Evolutionary conservation across 2,113 vertebrate genomes (phyloP), one percentile per base, ranked within the genome.

Genomic region (Scytalopus superciliaris): DNA sequence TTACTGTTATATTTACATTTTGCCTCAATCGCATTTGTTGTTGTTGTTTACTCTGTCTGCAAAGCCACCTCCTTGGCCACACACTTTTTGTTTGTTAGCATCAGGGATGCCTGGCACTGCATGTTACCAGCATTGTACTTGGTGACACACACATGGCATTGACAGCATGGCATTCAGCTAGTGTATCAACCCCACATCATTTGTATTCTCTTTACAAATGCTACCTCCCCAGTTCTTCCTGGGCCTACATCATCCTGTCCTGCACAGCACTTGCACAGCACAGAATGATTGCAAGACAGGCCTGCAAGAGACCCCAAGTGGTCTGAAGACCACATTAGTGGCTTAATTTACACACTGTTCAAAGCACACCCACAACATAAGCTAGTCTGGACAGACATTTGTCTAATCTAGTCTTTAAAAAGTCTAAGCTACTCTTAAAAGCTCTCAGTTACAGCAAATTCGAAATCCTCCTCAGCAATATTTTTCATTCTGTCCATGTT

Each of bases 341-440:
- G 56, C 73, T 95, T 90, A 84, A 60, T 47, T 86, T 75, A 44
- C 50, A 52, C 67, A 40, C 47, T 67, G 60, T 60, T 75, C 72
- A 77, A 86, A 90, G 45, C 57, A 56, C 17, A 74, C 6, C 12
- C 68, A 56, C 35, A 78, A 69, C 60, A 94, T 93, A 95, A 92
- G 59, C 94, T 92, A 81, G 84, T 95, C 80, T 90, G 80, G 86
- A 70, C 72, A 89, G 94, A 81, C 24, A 64, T 86, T 96, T 86
- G 88, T 89, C 89, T 97, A 92, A 96, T 96, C 94, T 91, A 90
- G 68, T 92, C 86, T 95, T 97, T 93, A 87, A 92, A 97, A 92
- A 63, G 86, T 90, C 94, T 94, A 95, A 96, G 80, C 68, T 95
- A 80, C 52, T 94, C 76, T 92, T 84, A 75, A 80, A 88, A 92